A percentile compares a stretch with the other conserved stretches of the same genome.
phyloP scores from a whole-genome alignment of 2,113 vertebrate genomes.

The Cranoglanis bouderius region DNA sequence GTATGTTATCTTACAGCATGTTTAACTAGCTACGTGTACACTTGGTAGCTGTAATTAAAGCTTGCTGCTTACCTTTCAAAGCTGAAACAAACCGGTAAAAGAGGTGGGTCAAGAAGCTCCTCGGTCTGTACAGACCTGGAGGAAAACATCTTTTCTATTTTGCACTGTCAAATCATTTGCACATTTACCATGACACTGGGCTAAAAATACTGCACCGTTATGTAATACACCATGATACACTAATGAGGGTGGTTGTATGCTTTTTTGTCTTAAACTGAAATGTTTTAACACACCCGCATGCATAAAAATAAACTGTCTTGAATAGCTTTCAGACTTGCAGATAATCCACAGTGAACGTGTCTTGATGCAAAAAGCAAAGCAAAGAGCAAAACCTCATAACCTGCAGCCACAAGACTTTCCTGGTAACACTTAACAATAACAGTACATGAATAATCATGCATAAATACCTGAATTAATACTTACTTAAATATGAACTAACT shows the following conservation, averaged over 20 bases:
- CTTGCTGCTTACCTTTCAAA: background rate
- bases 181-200: background rate
- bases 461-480: too few relatives aligned
- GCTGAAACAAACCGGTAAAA: background rate
- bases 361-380: background rate
- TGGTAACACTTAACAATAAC: too few relatives aligned
- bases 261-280: background rate
- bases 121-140: background rate
- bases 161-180: background rate
- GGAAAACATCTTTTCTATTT: background rate
- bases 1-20: background rate
- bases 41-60: background rate
- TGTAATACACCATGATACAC: background rate
- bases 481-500: too few relatives aligned
- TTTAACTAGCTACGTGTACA: background rate
- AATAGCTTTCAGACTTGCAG: background rate
- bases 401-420: background rate
- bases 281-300: background rate
- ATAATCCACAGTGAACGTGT: background rate
- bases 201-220: background rate
- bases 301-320: background rate
- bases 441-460: too few relatives aligned
- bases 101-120: background rate
- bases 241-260: background rate
- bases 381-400: background rate